Evolutionary conservation across 2,888 invertebrate species (phyloP), one percentile per base, ranked within the genome.

Genomic region (Agonopterix arenella): DNA sequence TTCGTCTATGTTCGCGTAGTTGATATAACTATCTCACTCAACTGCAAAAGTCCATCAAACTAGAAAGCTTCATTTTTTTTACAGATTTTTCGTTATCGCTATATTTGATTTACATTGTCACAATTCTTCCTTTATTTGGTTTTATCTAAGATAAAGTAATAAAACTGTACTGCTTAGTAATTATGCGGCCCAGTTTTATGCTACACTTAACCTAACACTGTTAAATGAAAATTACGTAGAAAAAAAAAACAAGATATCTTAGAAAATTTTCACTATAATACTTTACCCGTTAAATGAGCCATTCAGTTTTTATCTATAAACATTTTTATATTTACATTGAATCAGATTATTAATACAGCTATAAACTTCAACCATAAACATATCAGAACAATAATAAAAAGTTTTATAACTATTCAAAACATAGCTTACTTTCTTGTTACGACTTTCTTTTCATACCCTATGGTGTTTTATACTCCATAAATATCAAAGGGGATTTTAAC

Each of bases 281-380:
- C 44, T 46, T 55, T 45, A 36, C 3, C 41, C 11, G 52, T 45
- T 57, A 55, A 57, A 57, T 52, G 57, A 52, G 44, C 54, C 51
- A 44, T 51, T 50, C 45, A 49, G 47, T 40, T 36, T 47, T 40
- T 47, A 46, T 52, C 38, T 36, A 45, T 50, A 46, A 51, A 51
- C 41, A 52, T 53, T 51, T 55, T 48, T 61, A 59, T 54, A 59
- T 56, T 60, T 52, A 61, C 60, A 64, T 57, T 58, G 46, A 58
- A 65, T 62, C 55, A 54, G 54, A 58, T 56, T 56, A 64, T 62
- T 56, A 64, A 64, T 58, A 57, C 49, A 46, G 44, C 56, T 51
- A 57, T 69, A 68, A 76, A 72, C 62, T 57, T 69, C 61, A 69
- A 57, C 68, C 63, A 70, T 73, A 73, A 76, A 76, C 55, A 54